A percentile compares a stretch with the other conserved stretches of the same genome.
Conservation (phyloP, 2,113 vertebrate species). For the Indicator indicator region DNA sequence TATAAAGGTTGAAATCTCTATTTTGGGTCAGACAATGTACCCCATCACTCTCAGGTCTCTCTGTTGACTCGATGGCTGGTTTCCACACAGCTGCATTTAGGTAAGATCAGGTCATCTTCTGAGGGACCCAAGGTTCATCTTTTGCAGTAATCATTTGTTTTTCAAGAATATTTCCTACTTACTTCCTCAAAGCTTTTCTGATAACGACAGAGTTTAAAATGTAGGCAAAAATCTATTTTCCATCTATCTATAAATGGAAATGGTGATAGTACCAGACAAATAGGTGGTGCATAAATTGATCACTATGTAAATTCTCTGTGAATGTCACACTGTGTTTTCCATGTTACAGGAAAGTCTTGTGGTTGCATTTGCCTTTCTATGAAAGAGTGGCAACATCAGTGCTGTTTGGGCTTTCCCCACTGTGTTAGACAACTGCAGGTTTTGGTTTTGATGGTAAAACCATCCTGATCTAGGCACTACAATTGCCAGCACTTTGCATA, state of each 20-base stretch:
- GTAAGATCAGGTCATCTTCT: neutral
- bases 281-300: neutral
- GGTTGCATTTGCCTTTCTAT: constrained; percentile 29
- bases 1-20: neutral
- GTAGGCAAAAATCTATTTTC: neutral
- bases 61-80: neutral
- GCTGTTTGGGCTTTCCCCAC: neutral
- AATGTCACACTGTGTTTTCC: neutral
- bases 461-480: neutral
- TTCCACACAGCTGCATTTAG: neutral
- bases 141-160: neutral
- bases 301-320: constrained; percentile 20
- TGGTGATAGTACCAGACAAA: constrained; percentile 1
- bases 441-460: neutral
- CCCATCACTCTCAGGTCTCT: neutral
- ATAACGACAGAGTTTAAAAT: neutral
- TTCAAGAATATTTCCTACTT: neutral
- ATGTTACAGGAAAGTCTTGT: neutral
- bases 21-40: neutral
- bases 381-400: neutral
- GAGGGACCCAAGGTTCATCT: neutral
- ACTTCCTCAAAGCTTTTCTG: constrained; percentile 14
- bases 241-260: neutral
- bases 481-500: neutral
- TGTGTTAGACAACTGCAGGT: neutral